Evolutionary conservation across 2,888 invertebrate species (phyloP).

Genomic region (Parelbella ahira): DNA sequence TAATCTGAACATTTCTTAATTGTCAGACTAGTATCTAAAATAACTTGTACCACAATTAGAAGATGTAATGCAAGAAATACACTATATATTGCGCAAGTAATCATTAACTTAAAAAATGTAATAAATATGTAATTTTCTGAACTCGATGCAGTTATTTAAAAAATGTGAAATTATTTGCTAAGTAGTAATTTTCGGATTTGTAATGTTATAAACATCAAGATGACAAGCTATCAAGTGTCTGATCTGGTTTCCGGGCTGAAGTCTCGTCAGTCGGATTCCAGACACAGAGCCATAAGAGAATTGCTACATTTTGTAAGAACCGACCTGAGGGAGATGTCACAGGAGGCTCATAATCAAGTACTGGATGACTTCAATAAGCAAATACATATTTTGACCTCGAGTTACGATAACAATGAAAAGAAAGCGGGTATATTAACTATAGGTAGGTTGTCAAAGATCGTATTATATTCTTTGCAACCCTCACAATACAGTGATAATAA

Average conservation of each 20-base stretch:
- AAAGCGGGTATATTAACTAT: constrained; percentile 97
- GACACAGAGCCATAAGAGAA: constrained; percentile 92
- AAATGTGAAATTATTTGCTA: too few relatives aligned
- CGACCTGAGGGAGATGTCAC: constrained; percentile 92
- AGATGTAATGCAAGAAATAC: too few relatives aligned
- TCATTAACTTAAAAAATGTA: too few relatives aligned
- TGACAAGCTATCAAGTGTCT: constrained; percentile 78
- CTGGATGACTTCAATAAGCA: constrained; percentile 97
- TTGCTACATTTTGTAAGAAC: constrained; percentile 93
- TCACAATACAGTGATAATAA: too few relatives aligned
- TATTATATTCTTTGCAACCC: too few relatives aligned
- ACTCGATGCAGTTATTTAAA: too few relatives aligned
- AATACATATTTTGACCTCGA: constrained; percentile 96
- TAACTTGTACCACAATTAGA: background rate
- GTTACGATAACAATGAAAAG: constrained; percentile 94
- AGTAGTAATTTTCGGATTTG: background rate
- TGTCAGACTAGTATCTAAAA: too few relatives aligned
- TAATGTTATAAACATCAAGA: constrained; percentile 30
- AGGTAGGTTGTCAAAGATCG: constrained; percentile 80
- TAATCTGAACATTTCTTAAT: too few relatives aligned
- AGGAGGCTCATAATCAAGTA: constrained; percentile 91
- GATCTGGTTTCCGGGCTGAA: constrained; percentile 92
- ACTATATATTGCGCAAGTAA: too few relatives aligned
- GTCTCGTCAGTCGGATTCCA: constrained; percentile 91
- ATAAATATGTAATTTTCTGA: too few relatives aligned